These are phyloP conservation scores for Hemiscyllium ocellatum DNA, from an alignment of 2,113 vertebrate species.

Conservation along the genomic window DNA sequence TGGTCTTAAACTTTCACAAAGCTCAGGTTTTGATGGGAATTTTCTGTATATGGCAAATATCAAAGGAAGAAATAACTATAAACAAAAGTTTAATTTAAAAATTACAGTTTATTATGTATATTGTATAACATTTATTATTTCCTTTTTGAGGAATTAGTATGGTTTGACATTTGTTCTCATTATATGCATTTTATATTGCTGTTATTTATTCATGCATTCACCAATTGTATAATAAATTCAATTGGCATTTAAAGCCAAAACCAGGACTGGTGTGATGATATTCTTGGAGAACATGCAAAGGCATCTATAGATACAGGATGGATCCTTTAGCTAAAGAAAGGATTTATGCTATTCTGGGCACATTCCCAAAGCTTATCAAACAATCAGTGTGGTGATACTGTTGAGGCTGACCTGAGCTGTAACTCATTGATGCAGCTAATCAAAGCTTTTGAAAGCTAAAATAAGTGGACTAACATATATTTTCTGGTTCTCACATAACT, in stretches of 20 bases:
- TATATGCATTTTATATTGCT: neutral
- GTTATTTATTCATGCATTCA: neutral
- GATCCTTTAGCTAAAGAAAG: neutral
- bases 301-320: neutral
- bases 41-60: neutral
- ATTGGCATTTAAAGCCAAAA: conserved; percentile 9
- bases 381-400: neutral
- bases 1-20: neutral
- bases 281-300: neutral
- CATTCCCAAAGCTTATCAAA: neutral
- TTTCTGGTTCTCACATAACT: neutral
- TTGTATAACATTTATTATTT: neutral
- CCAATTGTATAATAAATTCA: conserved; percentile 18
- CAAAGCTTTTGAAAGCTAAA: neutral
- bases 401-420: neutral
- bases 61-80: neutral
- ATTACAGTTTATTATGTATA: neutral
- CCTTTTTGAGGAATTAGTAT: neutral
- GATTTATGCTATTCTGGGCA: neutral
- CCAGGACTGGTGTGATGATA: conserved; percentile 16
- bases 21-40: neutral
- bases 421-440: neutral
- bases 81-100: neutral
- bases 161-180: neutral
- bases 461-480: neutral